Evolutionary conservation across 1,140 invertebrate genomes (phyloP).

Genomic region (Macrobrachium rosenbergii): DNA sequence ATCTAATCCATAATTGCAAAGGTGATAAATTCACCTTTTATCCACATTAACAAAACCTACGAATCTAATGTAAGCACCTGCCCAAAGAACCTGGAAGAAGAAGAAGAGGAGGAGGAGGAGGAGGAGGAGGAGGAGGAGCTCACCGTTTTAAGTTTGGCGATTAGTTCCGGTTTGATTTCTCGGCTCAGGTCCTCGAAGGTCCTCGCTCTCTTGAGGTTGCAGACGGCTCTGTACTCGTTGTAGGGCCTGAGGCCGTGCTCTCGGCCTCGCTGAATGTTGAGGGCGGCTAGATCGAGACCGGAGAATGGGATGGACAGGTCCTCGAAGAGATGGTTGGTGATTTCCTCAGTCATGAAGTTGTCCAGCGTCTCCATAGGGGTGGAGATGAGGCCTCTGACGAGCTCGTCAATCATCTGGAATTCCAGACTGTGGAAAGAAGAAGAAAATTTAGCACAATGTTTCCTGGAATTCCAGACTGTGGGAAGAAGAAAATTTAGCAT

Average conservation of each 20-base stretch:
- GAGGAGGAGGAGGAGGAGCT: background rate
- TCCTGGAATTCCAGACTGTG: too few species aligned
- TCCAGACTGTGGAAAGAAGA: conserved; percentile 42
- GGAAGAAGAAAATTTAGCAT: too few species aligned
- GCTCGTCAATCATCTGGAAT: conserved; percentile 84
- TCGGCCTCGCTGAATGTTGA: conserved; percentile 85
- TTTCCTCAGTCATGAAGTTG: conserved; percentile 93
- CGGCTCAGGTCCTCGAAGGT: conserved; percentile 84
- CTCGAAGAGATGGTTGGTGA: conserved; percentile 95
- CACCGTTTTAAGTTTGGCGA: conserved; percentile 83
- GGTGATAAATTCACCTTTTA: too few species aligned
- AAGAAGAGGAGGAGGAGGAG: background rate
- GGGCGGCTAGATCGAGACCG: conserved; percentile 85
- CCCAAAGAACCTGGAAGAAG: background rate
- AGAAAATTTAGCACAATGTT: background rate
- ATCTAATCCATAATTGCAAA: too few species aligned
- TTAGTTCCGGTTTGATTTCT: conserved; percentile 87
- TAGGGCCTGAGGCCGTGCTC: conserved; percentile 90
- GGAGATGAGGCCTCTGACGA: conserved; percentile 87
- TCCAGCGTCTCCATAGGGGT: conserved; percentile 95
- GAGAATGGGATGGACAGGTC: conserved; percentile 87
- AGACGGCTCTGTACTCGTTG: conserved; percentile 87
- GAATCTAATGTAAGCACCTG: background rate
- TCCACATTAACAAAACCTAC: too few species aligned
- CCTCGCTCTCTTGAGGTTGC: conserved; percentile 83